A percentile compares a stretch with the other conserved stretches of the same genome.
Evolutionary conservation across 2,797 vertebrate genomes (phyloP).

Genomic region (Peromyscus melanophrys): DNA sequence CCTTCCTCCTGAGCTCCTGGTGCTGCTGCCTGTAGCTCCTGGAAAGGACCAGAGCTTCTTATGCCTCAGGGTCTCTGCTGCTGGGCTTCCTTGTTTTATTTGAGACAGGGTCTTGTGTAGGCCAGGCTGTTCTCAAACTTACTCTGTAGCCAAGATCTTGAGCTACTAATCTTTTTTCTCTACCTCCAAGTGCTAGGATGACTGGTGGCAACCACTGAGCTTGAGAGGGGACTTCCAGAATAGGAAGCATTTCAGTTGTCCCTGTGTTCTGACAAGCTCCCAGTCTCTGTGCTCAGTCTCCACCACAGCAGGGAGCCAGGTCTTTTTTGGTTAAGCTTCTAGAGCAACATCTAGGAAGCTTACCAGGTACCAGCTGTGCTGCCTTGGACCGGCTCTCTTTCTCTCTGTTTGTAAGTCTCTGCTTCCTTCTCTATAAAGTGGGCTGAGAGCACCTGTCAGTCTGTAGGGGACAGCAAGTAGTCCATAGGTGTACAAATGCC

Average conservation of each 20-base stretch:
- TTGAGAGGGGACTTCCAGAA: slow-evolving; percentile 48
- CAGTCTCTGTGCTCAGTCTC: neutral
- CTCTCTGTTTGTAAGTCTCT: neutral
- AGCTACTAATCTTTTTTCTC: neutral
- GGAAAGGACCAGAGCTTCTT: neutral
- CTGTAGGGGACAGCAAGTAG: neutral
- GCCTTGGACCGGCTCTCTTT: neutral
- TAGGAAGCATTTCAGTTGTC: neutral
- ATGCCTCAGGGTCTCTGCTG: neutral
- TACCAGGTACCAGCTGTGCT: neutral
- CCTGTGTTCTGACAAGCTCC: neutral
- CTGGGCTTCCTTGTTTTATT: neutral
- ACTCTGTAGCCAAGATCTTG: neutral
- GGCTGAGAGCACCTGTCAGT: neutral
- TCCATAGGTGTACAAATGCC: neutral
- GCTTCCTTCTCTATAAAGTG: neutral
- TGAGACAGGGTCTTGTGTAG: neutral
- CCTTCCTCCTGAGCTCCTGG: neutral
- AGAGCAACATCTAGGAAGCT: neutral
- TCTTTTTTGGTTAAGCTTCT: neutral
- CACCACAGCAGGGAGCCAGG: neutral
- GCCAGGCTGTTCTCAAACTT: neutral
- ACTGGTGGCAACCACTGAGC: neutral
- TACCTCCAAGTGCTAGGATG: neutral
- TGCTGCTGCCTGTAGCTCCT: neutral